Conservation (phyloP, 2,113 vertebrate species). For the Platichthys stellatus region DNA sequence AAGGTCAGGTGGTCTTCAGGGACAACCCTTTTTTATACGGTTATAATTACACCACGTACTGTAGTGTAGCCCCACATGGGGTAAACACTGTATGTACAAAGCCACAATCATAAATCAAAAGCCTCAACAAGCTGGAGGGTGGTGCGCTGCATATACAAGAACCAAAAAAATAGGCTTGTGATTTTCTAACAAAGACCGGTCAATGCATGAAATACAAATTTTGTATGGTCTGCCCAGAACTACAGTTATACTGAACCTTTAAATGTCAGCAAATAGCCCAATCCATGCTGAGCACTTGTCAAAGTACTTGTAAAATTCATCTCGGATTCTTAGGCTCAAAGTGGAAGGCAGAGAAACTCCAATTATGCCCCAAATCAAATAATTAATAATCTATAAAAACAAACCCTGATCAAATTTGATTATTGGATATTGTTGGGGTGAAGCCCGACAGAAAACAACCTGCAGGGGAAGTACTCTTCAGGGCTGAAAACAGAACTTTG, state of each 20-base stretch:
- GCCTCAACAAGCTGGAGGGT: neutral
- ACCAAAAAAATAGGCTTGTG: neutral
- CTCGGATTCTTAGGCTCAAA: too few relatives aligned
- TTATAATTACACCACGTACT: slow-evolving; percentile 9
- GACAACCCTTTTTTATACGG: neutral
- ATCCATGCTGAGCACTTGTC: neutral
- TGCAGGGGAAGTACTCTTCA: neutral
- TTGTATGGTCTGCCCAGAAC: neutral
- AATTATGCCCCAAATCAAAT: too few relatives aligned
- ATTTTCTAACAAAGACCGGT: neutral
- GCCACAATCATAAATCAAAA: neutral
- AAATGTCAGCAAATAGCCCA: neutral
- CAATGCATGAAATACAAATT: neutral
- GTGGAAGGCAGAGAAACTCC: too few relatives aligned
- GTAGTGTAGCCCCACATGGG: neutral
- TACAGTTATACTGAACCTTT: neutral
- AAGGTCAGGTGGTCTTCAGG: neutral
- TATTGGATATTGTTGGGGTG: too few relatives aligned
- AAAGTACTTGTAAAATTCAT: too few relatives aligned
- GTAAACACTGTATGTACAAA: slow-evolving; percentile 13
- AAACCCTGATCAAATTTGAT: too few relatives aligned
- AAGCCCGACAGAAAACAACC: too few relatives aligned
- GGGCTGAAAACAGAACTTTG: neutral
- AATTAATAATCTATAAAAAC: too few relatives aligned
- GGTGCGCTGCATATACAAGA: neutral